Conservation (phyloP, 2,797 vertebrate species). For the Falco naumanni region DNA sequence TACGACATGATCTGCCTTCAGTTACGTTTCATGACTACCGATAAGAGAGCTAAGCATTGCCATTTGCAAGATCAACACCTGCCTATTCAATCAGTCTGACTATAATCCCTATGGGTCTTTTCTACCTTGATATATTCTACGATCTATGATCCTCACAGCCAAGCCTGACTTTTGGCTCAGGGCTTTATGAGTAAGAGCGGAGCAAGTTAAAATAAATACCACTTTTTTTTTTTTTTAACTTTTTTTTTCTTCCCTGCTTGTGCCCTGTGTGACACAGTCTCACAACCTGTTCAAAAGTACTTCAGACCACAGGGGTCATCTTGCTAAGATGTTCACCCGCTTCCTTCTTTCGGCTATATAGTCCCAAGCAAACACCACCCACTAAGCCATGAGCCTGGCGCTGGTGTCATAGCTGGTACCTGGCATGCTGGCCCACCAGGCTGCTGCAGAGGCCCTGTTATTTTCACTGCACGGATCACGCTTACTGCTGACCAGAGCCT, state of each 20-base stretch:
- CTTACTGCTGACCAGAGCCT: not conserved
- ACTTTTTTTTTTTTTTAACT: not conserved
- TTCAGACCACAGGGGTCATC: not conserved
- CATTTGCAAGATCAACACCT: not conserved
- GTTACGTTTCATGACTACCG: not conserved
- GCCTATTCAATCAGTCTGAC: not conserved
- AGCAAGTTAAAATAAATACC: not conserved
- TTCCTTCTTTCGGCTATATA: not conserved
- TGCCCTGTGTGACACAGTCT: rapidly evolving
- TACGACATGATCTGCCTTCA: not conserved
- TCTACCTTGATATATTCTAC: not conserved
- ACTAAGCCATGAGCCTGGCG: not conserved
- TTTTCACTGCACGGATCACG: not conserved
- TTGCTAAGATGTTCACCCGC: not conserved
- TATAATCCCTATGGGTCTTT: not conserved
- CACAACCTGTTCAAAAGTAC: not conserved
- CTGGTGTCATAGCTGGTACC: not conserved
- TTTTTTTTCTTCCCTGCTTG: rapidly evolving
- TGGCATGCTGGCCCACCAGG: not conserved
- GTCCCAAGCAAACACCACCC: not conserved
- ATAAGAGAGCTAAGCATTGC: not conserved
- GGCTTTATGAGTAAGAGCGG: not conserved
- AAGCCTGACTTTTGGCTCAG: not conserved
- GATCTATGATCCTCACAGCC: not conserved
- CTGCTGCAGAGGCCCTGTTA: not conserved